phyloP scores from a whole-genome alignment of 2,113 vertebrate species.

The Zosterops borbonicus region DNA sequence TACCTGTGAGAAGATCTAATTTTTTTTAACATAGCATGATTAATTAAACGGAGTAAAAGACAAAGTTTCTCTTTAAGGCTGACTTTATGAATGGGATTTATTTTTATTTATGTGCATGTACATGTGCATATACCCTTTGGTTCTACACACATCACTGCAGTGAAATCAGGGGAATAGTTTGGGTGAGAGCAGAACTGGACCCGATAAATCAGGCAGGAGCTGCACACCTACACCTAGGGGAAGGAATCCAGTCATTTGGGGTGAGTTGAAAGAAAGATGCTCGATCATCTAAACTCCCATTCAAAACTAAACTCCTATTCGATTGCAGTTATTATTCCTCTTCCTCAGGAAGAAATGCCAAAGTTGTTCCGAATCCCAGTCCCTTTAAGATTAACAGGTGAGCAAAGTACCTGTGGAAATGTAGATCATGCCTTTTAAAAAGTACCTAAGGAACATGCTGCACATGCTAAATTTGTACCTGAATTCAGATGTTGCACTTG shows the following conservation, averaged over 20 bases:
- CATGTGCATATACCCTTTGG: background rate
- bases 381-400: background rate
- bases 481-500: background rate
- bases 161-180: background rate
- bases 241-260: background rate
- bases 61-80: background rate
- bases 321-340: background rate
- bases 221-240: background rate
- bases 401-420: background rate
- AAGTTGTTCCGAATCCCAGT: background rate
- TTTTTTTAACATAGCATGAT: background rate
- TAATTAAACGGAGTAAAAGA: background rate
- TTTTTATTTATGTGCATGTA: background rate
- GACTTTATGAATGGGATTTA: background rate
- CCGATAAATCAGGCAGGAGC: background rate
- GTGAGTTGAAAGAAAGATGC: background rate
- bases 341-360: background rate
- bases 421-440: background rate
- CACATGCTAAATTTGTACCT: background rate
- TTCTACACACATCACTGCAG: fast-evolving
- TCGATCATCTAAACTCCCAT: too few species aligned
- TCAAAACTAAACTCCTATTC: background rate
- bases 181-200: background rate
- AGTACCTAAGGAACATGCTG: background rate
- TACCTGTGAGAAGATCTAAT: background rate